Percentiles rank a stretch among this genome's conserved stretches.
phyloP scores from a whole-genome alignment of 1,140 invertebrate genomes.

The Oryzaephilus surinamensis region DNA sequence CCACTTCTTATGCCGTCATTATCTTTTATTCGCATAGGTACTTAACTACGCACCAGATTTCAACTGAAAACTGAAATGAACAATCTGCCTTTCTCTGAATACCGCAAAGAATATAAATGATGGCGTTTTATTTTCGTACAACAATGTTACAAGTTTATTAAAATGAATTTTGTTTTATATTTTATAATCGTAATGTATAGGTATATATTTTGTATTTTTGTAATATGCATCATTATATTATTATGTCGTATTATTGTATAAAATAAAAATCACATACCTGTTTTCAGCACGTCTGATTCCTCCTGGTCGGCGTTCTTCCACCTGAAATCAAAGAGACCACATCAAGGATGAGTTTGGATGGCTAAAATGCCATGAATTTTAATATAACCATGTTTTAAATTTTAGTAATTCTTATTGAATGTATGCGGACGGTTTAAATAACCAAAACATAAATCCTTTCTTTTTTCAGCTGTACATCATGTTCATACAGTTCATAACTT shows the following conservation, averaged over 20 bases:
- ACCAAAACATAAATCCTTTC: constrained; percentile 8
- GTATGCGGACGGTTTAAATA: constrained; percentile 2
- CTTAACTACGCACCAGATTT: too few species aligned
- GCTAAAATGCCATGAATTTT: too few species aligned
- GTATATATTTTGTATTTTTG: not conserved
- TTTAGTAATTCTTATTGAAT: constrained; percentile 14
- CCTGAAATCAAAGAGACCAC: constrained; percentile 30
- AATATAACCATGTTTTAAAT: too few species aligned
- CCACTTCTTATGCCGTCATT: too few species aligned
- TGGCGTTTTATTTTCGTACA: not conserved
- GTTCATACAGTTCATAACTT: too few species aligned
- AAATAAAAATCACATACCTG: constrained; percentile 16
- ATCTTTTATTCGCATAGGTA: too few species aligned
- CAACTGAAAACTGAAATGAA: too few species aligned
- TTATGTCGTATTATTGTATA: too few species aligned
- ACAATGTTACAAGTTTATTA: not conserved
- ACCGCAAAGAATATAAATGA: not conserved
- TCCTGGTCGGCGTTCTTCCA: constrained; percentile 23
- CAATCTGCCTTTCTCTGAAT: constrained; percentile 4
- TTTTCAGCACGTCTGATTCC: constrained; percentile 21
- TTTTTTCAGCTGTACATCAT: too few species aligned
- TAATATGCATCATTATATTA: too few species aligned
- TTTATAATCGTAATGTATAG: not conserved
- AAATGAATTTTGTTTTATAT: not conserved
- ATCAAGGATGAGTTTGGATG: too few species aligned